Conservation (phyloP, 2,797 vertebrate species). For the Melanogrammus aeglefinus region DNA sequence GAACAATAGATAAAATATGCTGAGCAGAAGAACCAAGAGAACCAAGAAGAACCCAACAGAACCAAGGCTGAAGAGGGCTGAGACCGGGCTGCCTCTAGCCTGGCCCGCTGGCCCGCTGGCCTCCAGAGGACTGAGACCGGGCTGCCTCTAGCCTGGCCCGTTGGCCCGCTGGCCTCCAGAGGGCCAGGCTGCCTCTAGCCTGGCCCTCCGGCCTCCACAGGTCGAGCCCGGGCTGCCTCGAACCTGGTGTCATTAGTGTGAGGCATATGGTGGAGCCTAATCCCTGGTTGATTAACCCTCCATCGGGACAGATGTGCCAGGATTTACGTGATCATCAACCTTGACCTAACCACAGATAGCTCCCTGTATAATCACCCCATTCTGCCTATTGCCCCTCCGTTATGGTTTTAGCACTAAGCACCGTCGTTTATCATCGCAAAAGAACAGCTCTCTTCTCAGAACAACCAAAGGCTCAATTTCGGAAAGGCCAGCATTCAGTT, state of each 20-base stretch:
- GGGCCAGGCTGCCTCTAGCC: too few species aligned
- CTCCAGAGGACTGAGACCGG: too few species aligned
- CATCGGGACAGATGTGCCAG: conserved; percentile 28
- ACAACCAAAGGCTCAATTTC: neutral
- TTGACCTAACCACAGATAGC: conserved; percentile 39
- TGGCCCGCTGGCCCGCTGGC: too few species aligned
- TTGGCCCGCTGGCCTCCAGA: too few species aligned
- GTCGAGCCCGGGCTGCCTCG: conserved; percentile 55
- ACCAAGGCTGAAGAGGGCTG: conserved; percentile 20
- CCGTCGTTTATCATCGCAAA: neutral
- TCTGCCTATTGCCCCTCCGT: conserved; percentile 43
- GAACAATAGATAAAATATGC: conserved; percentile 35
- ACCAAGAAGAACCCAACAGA: too few species aligned
- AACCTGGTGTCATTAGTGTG: conserved; percentile 47
- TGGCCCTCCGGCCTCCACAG: too few species aligned
- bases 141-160: too few species aligned
- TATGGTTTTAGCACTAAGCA: neutral
- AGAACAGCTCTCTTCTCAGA: neutral
- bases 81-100: conserved; percentile 14
- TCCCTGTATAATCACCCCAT: conserved; percentile 29
- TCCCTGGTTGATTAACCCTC: conserved; percentile 16
- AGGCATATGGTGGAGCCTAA: conserved; percentile 19
- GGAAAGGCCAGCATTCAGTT: neutral
- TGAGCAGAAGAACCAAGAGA: conserved; percentile 7
- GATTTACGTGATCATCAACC: conserved; percentile 55